Evolutionary conservation across 1,140 invertebrate genomes (phyloP).

Genomic region (Neomicropteryx cornuta): DNA sequence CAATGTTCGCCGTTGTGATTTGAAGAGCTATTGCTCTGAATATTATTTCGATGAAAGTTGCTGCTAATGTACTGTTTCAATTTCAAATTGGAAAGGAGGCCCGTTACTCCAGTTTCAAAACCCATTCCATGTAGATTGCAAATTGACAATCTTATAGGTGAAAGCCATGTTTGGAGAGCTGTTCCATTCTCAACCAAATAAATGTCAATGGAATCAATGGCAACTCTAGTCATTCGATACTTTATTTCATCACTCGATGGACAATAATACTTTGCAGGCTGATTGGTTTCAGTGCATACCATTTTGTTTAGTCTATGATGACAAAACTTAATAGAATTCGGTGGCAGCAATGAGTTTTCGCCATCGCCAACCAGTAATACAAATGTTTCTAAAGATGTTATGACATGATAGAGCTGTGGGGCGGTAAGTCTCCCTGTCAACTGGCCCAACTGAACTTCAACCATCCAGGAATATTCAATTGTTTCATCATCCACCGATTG

Average conservation of each 20-base stretch:
- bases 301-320: constrained; percentile 75
- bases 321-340: constrained; percentile 66
- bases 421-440: constrained; percentile 67
- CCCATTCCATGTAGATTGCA: constrained; percentile 91
- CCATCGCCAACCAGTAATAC: constrained; percentile 73
- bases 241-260: constrained; percentile 86
- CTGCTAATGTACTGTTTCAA: constrained; percentile 33
- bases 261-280: constrained; percentile 62
- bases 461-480: constrained; percentile 91
- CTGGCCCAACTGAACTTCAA: constrained; percentile 75
- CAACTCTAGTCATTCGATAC: constrained; percentile 85
- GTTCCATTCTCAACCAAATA: constrained; percentile 84
- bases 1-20: constrained; percentile 56
- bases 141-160: constrained; percentile 75
- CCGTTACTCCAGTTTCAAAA: constrained; percentile 83
- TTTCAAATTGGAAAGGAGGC: constrained; percentile 62
- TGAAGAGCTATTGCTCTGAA: constrained; percentile 29
- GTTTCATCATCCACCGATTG: constrained; percentile 85
- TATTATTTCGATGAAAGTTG: constrained; percentile 31
- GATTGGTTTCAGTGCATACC: constrained; percentile 61
- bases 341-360: constrained; percentile 78
- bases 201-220: constrained; percentile 84
- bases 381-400: constrained; percentile 82
- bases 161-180: constrained; percentile 78
- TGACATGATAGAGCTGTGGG: constrained; percentile 74